Evolutionary conservation across 2,888 invertebrate genomes (phyloP).

Genomic region (Cryptosula pallasiana): DNA sequence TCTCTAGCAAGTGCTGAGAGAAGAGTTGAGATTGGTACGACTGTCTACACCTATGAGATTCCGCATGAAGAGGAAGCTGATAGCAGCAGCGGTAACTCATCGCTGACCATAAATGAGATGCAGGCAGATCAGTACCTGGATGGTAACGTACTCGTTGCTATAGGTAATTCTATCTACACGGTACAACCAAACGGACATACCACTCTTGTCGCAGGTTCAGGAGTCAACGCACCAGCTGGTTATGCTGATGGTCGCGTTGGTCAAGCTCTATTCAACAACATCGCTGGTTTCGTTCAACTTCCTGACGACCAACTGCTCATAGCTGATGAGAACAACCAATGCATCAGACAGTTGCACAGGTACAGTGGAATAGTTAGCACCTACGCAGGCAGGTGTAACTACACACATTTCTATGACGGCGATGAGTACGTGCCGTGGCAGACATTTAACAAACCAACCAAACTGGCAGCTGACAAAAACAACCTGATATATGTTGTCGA

Average conservation of each 20-base stretch:
- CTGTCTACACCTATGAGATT: neutral
- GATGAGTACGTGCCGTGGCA: neutral
- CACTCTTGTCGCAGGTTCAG: neutral
- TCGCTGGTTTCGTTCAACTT: neutral
- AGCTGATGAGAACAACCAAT: neutral
- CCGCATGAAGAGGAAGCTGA: too few species aligned
- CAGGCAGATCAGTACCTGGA: neutral
- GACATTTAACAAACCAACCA: neutral
- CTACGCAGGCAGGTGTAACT: neutral
- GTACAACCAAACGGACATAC: neutral
- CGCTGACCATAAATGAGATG: neutral
- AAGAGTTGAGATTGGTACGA: neutral
- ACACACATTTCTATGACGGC: neutral
- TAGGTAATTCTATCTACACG: neutral
- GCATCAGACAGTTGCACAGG: neutral
- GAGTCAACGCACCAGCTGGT: neutral
- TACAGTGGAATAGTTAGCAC: neutral
- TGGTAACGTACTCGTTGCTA: neutral
- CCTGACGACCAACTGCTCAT: neutral
- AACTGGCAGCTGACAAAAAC: neutral
- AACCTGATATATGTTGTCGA: neutral
- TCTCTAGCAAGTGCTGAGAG: too few species aligned
- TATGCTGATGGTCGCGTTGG: neutral
- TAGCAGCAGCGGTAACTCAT: neutral
- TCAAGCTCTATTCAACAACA: neutral